Conservation (phyloP, 2,113 vertebrate genomes). For the Agapornis roseicollis region DNA sequence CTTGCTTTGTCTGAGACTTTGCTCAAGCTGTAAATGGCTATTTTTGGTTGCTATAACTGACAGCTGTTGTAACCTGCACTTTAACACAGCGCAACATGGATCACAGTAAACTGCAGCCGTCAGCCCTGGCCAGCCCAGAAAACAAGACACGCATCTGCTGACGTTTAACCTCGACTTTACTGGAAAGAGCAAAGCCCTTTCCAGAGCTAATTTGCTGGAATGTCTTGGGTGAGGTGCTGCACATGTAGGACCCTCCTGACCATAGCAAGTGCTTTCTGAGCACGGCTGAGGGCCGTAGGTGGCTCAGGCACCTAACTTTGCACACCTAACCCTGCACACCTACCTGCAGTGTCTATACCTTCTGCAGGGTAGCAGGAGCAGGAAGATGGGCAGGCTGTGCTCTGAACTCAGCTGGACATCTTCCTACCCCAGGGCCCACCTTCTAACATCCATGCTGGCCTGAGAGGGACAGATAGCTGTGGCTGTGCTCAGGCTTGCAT, state of each 20-base stretch:
- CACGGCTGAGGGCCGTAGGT: accelerated
- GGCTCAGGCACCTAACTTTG: neutral
- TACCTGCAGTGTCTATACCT: accelerated
- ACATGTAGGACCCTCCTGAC: neutral
- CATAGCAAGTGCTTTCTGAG: accelerated
- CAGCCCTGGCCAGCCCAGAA: neutral
- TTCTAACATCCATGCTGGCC: accelerated
- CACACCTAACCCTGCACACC: neutral
- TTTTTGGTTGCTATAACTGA: neutral
- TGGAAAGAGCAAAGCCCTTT: neutral
- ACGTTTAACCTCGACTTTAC: neutral
- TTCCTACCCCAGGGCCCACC: neutral
- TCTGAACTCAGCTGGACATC: neutral
- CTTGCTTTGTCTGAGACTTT: neutral
- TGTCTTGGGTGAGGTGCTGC: neutral
- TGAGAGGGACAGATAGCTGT: accelerated
- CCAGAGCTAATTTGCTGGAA: neutral
- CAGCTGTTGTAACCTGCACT: neutral
- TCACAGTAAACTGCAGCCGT: neutral
- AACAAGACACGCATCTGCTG: neutral
- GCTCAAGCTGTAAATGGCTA: neutral
- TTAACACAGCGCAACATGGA: accelerated
- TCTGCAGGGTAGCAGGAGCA: neutral
- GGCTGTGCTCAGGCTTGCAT: accelerated
- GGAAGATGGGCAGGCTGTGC: neutral